phyloP scores from a whole-genome alignment of 35 echinoderm and acorn worm species.

The Lytechinus variegatus region DNA sequence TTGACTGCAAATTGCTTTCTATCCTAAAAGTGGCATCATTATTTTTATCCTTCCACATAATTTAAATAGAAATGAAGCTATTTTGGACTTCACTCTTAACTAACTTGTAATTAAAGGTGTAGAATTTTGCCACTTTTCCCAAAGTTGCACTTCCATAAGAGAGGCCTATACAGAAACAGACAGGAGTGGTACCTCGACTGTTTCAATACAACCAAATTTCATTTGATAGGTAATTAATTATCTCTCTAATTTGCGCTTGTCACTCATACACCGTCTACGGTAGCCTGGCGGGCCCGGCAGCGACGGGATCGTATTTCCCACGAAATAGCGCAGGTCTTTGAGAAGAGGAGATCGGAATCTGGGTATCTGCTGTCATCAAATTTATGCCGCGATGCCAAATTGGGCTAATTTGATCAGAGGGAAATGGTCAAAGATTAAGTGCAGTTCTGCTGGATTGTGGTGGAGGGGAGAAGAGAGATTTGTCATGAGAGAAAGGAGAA shows the following conservation, averaged over 20 bases:
- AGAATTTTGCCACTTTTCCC: neutral
- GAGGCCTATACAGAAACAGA: neutral
- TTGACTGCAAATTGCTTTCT: too few species aligned
- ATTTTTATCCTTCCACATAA: too few species aligned
- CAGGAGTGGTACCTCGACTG: neutral
- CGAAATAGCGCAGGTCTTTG: neutral
- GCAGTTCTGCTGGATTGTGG: neutral
- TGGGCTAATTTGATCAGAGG: neutral
- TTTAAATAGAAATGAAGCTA: too few species aligned
- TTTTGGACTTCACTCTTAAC: too few species aligned
- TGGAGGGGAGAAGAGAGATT: neutral
- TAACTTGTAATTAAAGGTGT: too few species aligned
- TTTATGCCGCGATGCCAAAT: slow-evolving; percentile 1
- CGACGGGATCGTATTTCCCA: neutral
- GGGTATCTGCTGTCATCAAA: slow-evolving; percentile 10
- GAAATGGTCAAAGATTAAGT: slow-evolving; percentile 19
- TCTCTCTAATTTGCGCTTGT: slow-evolving; percentile 27
- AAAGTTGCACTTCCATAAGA: neutral
- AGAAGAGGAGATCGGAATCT: neutral
- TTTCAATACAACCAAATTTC: slow-evolving; percentile 28
- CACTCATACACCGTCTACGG: neutral
- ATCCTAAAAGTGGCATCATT: too few species aligned
- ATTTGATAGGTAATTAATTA: slow-evolving; percentile 48
- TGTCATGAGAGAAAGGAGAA: neutral
- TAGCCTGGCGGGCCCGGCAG: neutral